These are phyloP conservation scores for Chiridota heheva DNA, from an alignment of 35 echinoderm and acorn worm genomes.

Conservation along the genomic window DNA sequence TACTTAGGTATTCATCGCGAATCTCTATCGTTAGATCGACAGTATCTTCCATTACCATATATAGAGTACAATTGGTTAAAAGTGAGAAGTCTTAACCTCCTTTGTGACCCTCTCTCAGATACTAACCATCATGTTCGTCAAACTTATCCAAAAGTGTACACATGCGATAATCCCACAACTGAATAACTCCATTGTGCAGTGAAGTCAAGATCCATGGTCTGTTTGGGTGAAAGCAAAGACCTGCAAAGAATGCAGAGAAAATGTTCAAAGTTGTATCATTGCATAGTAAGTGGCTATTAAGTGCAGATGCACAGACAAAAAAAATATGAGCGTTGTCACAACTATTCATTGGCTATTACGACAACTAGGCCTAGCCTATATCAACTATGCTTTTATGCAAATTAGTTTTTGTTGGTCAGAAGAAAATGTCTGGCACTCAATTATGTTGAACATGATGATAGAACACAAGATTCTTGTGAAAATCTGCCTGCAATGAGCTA, in stretches of 20 bases:
- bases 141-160: constrained; percentile 98
- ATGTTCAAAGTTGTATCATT: neutral
- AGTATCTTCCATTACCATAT: too few relatives aligned
- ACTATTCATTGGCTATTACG: neutral
- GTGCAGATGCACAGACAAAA: too few relatives aligned
- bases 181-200: constrained; percentile 91
- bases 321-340: neutral
- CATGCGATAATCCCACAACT: constrained; percentile 99
- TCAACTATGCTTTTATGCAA: neutral
- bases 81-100: too few relatives aligned
- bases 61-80: too few relatives aligned
- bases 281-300: neutral
- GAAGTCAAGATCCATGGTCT: constrained; percentile 96
- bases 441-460: too few relatives aligned
- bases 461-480: too few relatives aligned
- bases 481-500: too few relatives aligned
- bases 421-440: neutral
- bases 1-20: too few relatives aligned
- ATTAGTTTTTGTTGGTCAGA: too few relatives aligned
- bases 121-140: constrained; percentile 98
- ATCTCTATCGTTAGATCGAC: too few relatives aligned
- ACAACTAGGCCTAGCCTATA: neutral
- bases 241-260: constrained; percentile 44
- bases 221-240: constrained; percentile 92
- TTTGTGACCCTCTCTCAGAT: too few relatives aligned